A percentile compares a stretch with the other conserved stretches of the same genome.
Evolutionary conservation across 2,113 vertebrate species (phyloP).

Genomic region (Cacatua alba): DNA sequence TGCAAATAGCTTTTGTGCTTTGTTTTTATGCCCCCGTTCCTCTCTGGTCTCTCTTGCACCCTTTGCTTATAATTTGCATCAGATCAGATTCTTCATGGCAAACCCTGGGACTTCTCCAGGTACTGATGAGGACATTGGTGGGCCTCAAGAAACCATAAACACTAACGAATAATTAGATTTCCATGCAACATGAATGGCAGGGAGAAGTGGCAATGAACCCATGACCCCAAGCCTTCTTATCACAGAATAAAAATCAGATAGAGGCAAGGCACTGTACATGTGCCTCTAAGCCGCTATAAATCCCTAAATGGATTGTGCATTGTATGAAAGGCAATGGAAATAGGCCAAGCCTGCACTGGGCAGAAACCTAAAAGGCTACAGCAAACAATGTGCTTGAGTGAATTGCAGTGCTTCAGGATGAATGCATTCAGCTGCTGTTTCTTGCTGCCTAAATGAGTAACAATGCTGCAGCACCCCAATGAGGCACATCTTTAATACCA

Average conservation of each 20-base stretch:
- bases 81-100: background rate
- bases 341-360: constrained; percentile 32
- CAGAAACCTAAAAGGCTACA: constrained; percentile 47
- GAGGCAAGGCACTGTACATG: constrained; percentile 45
- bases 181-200: background rate
- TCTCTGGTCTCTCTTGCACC: background rate
- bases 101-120: background rate
- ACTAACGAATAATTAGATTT: background rate
- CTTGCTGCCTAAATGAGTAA: background rate
- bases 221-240: constrained; percentile 50
- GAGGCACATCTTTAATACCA: background rate
- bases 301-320: constrained; percentile 67
- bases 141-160: background rate
- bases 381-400: constrained; percentile 15
- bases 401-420: background rate
- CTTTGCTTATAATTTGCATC: background rate
- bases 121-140: background rate
- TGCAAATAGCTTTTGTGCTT: background rate
- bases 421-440: background rate
- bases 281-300: constrained; percentile 62
- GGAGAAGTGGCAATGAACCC: background rate
- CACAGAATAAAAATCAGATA: constrained; percentile 56
- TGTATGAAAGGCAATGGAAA: constrained; percentile 57
- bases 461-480: background rate
- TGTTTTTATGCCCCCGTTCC: background rate